These are phyloP conservation scores for Equus quagga DNA, from an alignment of 2,113 vertebrate genomes.

Conservation along the genomic window DNA sequence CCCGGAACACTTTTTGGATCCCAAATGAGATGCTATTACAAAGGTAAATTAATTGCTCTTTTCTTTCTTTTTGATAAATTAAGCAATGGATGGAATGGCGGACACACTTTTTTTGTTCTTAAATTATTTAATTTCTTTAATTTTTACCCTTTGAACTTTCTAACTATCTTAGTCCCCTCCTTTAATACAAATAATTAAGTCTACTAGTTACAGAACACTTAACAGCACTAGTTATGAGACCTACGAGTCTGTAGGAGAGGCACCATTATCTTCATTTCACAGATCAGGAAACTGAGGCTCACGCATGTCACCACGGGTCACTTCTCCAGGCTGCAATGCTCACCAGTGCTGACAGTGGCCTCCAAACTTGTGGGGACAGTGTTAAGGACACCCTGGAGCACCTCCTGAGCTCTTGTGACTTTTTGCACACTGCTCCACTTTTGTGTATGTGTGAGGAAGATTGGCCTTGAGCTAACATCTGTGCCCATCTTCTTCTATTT, in stretches of 20 bases:
- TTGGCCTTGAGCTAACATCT: too few relatives aligned
- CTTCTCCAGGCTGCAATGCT: not conserved
- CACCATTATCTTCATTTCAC: not conserved
- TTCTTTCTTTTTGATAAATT: not conserved
- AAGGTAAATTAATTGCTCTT: not conserved
- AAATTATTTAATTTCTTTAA: not conserved
- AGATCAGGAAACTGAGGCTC: not conserved
- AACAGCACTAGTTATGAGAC: not conserved
- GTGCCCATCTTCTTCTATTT: too few relatives aligned
- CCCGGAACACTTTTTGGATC: not conserved
- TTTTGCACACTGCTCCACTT: not conserved
- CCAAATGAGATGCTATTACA: not conserved
- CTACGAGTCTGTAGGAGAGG: not conserved
- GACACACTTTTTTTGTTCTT: not conserved
- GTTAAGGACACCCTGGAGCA: not conserved
- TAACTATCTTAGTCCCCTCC: not conserved
- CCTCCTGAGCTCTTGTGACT: not conserved
- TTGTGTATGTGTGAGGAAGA: not conserved
- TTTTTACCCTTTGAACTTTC: not conserved
- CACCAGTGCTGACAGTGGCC: not conserved
- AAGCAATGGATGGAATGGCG: not conserved
- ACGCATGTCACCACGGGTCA: not conserved
- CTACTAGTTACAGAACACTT: not conserved
- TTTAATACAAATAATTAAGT: conserved; percentile 15
- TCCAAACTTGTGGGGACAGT: not conserved